Conservation (phyloP, 2,888 invertebrate genomes). For the Nipponacmea schrenckii region DNA sequence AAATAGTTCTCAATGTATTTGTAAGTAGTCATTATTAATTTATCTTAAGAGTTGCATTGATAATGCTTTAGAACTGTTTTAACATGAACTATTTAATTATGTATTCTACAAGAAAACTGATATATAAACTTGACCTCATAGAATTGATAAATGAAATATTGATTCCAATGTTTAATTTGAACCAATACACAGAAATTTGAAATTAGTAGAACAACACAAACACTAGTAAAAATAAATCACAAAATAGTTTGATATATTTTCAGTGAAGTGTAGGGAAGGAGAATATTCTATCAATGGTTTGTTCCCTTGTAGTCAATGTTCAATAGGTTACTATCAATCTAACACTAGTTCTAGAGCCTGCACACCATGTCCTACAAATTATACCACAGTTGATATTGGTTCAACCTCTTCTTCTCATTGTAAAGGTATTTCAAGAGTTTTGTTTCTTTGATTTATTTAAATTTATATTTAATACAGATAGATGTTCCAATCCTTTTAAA, state of each 20-base stretch:
- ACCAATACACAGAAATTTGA: too few species aligned
- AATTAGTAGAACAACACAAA: too few species aligned
- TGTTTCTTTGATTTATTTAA: not conserved
- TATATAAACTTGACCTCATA: too few species aligned
- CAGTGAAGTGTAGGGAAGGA: conserved; percentile 39
- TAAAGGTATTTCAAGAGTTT: conserved; percentile 20
- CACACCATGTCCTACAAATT: conserved; percentile 24
- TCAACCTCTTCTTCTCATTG: conserved; percentile 20
- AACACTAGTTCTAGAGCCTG: conserved; percentile 20
- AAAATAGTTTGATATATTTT: too few species aligned
- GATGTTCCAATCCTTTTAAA: too few species aligned
- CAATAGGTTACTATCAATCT: conserved; percentile 25
- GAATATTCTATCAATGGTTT: conserved; percentile 33
- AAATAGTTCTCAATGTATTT: conserved; percentile 37
- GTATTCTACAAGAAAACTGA: too few species aligned
- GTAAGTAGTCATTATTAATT: conserved; percentile 30
- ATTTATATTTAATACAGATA: too few species aligned
- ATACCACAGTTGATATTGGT: conserved; percentile 21
- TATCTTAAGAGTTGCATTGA: not conserved
- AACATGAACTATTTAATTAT: too few species aligned
- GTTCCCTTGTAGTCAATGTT: conserved; percentile 30
- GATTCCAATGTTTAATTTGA: too few species aligned
- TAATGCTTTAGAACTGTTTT: too few species aligned
- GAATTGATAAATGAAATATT: too few species aligned
- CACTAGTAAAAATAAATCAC: too few species aligned